Percentiles rank a stretch among this genome's conserved stretches.
Conservation (phyloP, 2,888 invertebrate species). For the Theodoxus fluviatilis region DNA sequence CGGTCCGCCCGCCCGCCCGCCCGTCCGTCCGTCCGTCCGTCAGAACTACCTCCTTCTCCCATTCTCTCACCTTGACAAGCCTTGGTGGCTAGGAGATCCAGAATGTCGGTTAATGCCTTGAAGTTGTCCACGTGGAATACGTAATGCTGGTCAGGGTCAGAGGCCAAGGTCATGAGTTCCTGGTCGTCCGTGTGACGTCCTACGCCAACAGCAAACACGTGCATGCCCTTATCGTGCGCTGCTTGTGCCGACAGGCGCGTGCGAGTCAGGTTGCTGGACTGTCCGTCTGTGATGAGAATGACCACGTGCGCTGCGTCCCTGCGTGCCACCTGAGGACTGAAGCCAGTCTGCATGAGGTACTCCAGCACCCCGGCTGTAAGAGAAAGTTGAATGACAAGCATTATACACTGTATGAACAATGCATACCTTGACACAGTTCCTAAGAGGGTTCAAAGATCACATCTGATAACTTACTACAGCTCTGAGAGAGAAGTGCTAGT, state of each 20-base stretch:
- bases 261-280: slow-evolving; percentile 28
- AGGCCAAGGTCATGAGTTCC: slow-evolving; percentile 54
- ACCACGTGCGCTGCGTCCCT: slow-evolving; percentile 29
- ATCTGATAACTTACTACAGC: too few relatives aligned
- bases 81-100: slow-evolving; percentile 53
- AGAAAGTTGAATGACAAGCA: too few relatives aligned
- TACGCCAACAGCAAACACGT: slow-evolving; percentile 59
- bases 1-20: too few relatives aligned
- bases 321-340: too few relatives aligned
- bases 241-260: slow-evolving; percentile 28
- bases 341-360: too few relatives aligned
- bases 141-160: slow-evolving; percentile 52
- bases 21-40: too few relatives aligned
- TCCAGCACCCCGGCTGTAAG: too few relatives aligned
- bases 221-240: slow-evolving; percentile 43
- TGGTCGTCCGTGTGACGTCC: slow-evolving; percentile 48
- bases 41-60: too few relatives aligned
- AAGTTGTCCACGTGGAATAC: slow-evolving; percentile 56
- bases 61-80: slow-evolving; percentile 41
- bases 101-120: slow-evolving; percentile 50
- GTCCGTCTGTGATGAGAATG: slow-evolving; percentile 35
- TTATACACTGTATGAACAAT: too few relatives aligned
- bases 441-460: too few relatives aligned
- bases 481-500: too few relatives aligned
- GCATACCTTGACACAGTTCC: too few relatives aligned